A percentile compares a stretch with the other conserved stretches of the same genome.
Evolutionary conservation across 2,113 vertebrate genomes (phyloP).

Genomic region (Lanius ludovicianus): DNA sequence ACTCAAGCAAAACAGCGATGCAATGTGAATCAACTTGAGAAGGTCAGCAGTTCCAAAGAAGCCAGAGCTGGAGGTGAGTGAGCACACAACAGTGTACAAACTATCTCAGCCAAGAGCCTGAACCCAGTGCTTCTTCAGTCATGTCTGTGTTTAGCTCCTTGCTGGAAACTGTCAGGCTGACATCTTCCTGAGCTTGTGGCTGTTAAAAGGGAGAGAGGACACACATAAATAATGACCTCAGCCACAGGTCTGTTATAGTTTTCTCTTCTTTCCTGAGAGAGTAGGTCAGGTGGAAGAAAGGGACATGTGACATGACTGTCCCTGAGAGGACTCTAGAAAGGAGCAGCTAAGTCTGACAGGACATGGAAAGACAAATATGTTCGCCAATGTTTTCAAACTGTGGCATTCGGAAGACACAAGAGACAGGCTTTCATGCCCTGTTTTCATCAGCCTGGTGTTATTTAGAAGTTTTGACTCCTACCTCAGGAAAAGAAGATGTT

Average conservation of each 20-base stretch:
- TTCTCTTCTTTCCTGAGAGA: neutral
- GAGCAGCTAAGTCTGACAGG: neutral
- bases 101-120: neutral
- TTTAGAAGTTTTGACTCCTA: neutral
- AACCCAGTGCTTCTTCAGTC: neutral
- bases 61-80: neutral
- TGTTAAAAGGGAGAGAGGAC: neutral
- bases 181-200: conserved; percentile 50
- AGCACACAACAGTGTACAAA: neutral
- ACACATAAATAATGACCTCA: neutral
- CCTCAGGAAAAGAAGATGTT: conserved; percentile 49
- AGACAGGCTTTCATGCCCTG: neutral
- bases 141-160: neutral
- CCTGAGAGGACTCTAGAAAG: neutral
- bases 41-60: conserved; percentile 30
- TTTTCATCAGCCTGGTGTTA: neutral
- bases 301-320: neutral
- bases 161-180: neutral
- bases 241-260: neutral
- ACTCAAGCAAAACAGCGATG: conserved; percentile 64
- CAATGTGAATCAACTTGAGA: conserved; percentile 72
- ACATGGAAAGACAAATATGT: neutral
- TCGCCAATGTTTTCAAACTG: neutral
- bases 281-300: neutral
- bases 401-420: neutral